Percentiles rank a stretch among this genome's conserved stretches.
phyloP scores from a whole-genome alignment of 2,113 vertebrate species.

The Leptocoma aspasia region DNA sequence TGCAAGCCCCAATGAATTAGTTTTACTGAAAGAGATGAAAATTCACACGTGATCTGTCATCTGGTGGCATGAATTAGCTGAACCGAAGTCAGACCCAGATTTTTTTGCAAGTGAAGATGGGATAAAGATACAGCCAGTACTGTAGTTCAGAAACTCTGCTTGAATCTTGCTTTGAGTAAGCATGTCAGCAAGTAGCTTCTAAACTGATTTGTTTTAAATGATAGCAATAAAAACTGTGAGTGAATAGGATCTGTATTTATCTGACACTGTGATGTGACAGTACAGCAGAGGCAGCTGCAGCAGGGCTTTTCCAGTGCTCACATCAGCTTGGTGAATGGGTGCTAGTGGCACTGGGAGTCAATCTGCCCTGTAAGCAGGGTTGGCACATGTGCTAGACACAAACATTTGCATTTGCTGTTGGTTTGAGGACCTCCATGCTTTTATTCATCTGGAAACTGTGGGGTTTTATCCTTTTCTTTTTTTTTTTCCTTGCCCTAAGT shows the following conservation, averaged over 20 bases:
- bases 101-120: background rate
- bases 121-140: background rate
- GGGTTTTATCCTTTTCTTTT: rapidly evolving
- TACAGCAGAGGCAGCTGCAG: background rate
- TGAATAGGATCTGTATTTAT: background rate
- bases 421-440: background rate
- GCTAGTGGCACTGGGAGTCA: background rate
- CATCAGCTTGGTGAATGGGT: background rate
- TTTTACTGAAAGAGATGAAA: background rate
- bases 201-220: background rate
- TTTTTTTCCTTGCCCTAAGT: background rate
- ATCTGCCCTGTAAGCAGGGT: background rate
- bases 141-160: background rate
- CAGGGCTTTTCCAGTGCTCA: background rate
- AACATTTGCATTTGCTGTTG: background rate
- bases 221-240: background rate
- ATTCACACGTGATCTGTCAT: background rate
- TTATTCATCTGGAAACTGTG: background rate
- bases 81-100: background rate
- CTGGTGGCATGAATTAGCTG: background rate
- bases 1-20: background rate
- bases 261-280: background rate
- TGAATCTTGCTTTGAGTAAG: constrained; percentile 5
- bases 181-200: background rate
- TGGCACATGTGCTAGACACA: background rate